Percentiles rank a stretch among this genome's conserved stretches.
Conservation (phyloP, 2,888 invertebrate species). For the Charanyca ferruginea region DNA sequence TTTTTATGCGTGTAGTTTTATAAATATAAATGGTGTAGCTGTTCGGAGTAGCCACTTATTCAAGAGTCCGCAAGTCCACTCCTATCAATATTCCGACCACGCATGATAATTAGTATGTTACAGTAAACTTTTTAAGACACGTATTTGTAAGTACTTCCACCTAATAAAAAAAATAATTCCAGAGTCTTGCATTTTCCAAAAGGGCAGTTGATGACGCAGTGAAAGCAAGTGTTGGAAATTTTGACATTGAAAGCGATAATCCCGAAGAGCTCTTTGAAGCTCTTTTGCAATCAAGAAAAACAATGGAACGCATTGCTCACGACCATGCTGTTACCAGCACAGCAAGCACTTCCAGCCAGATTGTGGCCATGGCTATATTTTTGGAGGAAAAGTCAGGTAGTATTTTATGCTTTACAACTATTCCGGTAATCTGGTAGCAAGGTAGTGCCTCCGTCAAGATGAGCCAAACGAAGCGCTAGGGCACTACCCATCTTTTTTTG, state of each 20-base stretch:
- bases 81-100: too few species aligned
- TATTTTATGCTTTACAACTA: background rate
- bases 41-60: too few species aligned
- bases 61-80: too few species aligned
- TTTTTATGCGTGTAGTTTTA: too few species aligned
- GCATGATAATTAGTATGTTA: too few species aligned
- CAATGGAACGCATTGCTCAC: slow-evolving; percentile 68
- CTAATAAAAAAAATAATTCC: slow-evolving; percentile 56
- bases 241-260: slow-evolving; percentile 72
- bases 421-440: too few species aligned
- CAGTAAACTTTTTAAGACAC: too few species aligned
- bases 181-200: slow-evolving; percentile 76
- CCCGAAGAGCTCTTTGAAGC: slow-evolving; percentile 73
- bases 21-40: background rate
- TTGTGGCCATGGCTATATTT: slow-evolving; percentile 89
- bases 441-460: too few species aligned
- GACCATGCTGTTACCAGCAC: slow-evolving; percentile 86
- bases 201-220: slow-evolving; percentile 73
- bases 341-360: slow-evolving; percentile 89
- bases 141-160: too few species aligned
- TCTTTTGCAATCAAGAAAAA: slow-evolving; percentile 70
- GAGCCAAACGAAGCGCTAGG: too few species aligned
- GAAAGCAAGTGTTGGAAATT: slow-evolving; percentile 73
- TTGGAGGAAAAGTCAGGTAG: slow-evolving; percentile 87
- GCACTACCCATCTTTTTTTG: too few species aligned